phyloP scores from a whole-genome alignment of 2,797 vertebrate genomes.

The Catharus ustulatus region DNA sequence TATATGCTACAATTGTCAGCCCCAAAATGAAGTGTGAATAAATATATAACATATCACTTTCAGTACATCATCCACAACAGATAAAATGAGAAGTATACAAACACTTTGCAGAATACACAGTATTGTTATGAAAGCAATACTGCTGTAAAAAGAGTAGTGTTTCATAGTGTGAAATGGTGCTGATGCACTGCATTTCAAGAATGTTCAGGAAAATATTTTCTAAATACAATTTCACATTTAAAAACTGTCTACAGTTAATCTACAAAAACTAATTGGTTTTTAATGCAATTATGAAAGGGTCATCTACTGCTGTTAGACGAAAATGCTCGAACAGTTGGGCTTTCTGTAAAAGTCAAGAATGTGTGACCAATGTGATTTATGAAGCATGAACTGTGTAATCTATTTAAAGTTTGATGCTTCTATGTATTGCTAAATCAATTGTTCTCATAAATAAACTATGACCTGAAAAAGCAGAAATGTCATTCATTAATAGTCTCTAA shows the following conservation, averaged over 20 bases:
- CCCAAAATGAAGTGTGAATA: constrained; percentile 54
- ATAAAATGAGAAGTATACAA: neutral
- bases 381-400: constrained; percentile 3
- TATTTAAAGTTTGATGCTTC: constrained; percentile 56
- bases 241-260: neutral
- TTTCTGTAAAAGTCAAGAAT: constrained; percentile 38
- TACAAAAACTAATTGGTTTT: neutral
- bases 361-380: constrained; percentile 53
- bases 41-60: constrained; percentile 38
- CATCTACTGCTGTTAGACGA: neutral
- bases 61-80: neutral
- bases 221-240: neutral
- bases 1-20: constrained; percentile 12
- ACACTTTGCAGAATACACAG: neutral
- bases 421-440: constrained; percentile 63
- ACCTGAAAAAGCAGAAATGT: constrained; percentile 48
- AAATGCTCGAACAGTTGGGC: neutral
- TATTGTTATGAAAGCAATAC: neutral
- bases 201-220: neutral
- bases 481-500: constrained; percentile 14
- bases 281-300: neutral
- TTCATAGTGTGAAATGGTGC: neutral
- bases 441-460: constrained; percentile 59
- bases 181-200: neutral
- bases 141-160: neutral